Evolutionary conservation across 2,888 invertebrate genomes (phyloP), one percentile per base, ranked within the genome.

Genomic region (Ophonus ardosiacus): DNA sequence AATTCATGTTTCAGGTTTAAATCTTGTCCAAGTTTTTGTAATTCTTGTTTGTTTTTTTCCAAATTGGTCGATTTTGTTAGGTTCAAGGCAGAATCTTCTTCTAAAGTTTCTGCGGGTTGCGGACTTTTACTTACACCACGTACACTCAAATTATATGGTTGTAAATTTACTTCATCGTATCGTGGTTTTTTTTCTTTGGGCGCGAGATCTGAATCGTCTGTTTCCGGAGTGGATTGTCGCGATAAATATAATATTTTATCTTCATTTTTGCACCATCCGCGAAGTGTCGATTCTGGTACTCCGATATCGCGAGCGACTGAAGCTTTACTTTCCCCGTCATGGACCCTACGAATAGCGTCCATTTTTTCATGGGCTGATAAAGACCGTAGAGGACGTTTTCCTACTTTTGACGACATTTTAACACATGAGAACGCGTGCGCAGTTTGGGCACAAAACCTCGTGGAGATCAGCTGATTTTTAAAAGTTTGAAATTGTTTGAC

Each of bases 221-320:
- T 95, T 87, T 96, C 96, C 0, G 95, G 95, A 7, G 95, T 95
- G 79, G 95, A 94, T 88, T 95, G 94, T 8, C 95, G 93, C 38
- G 95, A 95, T 89, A 95, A 94, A 90, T 95, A 93, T 87, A 95
- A 91, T 3, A 94, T 92, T 90, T 97, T 97, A 88, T 96, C 95
- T 89, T 96, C 96, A 89, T 96, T 96, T 91, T 97, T 97, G 91
- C 97, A 97, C 97, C 97, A 97, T 85, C 97, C 97, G 2, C 97
- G 93, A 15, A 97, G 92, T 7, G 97, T 97, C 1, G 96, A 97
- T 90, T 97, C 97, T 0, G 97, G 97, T 17, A 97, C 96, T 51
- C 96, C 96, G 89, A 97, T 96, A 90, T 96, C 96, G 2, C 97
- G 93, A 0, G 97, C 97, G 0, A 97, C 97, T 0, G 96, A 96